Conservation (phyloP, 30 jellyfish, hydroid and myxozoan genomes). For the Catostylus mosaicus region DNA sequence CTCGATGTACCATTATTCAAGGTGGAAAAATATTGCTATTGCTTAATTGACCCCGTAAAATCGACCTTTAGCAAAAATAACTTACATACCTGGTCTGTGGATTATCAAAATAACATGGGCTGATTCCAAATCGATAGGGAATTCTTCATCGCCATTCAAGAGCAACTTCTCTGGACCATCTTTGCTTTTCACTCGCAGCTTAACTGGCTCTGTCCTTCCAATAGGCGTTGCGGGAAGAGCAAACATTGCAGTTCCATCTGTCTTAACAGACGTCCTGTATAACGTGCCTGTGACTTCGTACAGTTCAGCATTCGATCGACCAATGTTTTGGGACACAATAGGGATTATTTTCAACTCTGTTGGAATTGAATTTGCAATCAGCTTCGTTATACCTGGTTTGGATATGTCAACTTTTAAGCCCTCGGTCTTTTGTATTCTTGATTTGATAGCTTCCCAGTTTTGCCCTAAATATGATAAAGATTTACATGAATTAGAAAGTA, state of each 20-base stretch:
- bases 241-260: conserved; percentile 36
- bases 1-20: neutral
- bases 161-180: conserved; percentile 55
- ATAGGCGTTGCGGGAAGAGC: conserved; percentile 69
- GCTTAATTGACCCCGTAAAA: too few species aligned
- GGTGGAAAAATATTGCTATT: too few species aligned
- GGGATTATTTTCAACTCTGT: conserved; percentile 41
- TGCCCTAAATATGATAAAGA: conserved; percentile 38
- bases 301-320: conserved; percentile 56
- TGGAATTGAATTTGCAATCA: conserved; percentile 31
- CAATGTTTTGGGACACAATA: conserved; percentile 52
- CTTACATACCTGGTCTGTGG: conserved; percentile 42
- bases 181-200: conserved; percentile 70
- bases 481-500: too few species aligned
- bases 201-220: conserved; percentile 76
- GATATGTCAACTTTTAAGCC: conserved; percentile 53
- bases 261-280: conserved; percentile 37
- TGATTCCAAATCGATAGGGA: conserved; percentile 20
- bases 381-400: conserved; percentile 49
- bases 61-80: too few species aligned
- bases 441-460: conserved; percentile 64
- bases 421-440: conserved; percentile 11
- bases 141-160: conserved; percentile 69
- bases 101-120: conserved; percentile 45
- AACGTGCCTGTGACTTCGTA: conserved; percentile 56